Evolutionary conservation across 2,888 invertebrate species (phyloP).

Genomic region (Drosophila lutescens): DNA sequence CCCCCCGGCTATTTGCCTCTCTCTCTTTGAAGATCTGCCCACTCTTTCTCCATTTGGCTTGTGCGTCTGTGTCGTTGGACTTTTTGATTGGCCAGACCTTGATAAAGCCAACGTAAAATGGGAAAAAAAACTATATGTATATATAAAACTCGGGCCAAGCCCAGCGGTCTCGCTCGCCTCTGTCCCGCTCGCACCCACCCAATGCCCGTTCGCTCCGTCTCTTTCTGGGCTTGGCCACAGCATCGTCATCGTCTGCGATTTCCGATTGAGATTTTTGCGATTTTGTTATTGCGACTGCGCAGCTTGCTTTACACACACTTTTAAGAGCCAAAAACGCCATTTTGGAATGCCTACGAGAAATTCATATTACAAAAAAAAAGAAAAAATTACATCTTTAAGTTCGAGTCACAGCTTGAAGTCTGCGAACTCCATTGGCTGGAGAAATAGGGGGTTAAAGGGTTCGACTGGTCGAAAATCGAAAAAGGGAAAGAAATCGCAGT

Average conservation of each 20-base stretch:
- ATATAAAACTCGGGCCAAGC: slow-evolving; percentile 55
- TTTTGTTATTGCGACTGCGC: slow-evolving; percentile 57
- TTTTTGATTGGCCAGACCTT: slow-evolving; percentile 79
- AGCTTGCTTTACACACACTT: slow-evolving; percentile 35
- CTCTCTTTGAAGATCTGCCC: slow-evolving; percentile 27
- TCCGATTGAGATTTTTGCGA: slow-evolving; percentile 39
- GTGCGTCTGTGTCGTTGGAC: slow-evolving; percentile 53
- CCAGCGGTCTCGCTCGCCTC: slow-evolving; percentile 47
- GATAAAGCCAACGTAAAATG: slow-evolving; percentile 49
- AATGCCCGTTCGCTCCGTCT: slow-evolving; percentile 17
- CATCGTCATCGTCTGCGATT: slow-evolving; percentile 52
- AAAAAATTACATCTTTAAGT: slow-evolving; percentile 18
- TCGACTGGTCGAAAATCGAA: slow-evolving; percentile 1
- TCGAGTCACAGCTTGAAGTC: slow-evolving; percentile 57
- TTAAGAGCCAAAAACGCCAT: slow-evolving; percentile 26
- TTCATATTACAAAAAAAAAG: slow-evolving; percentile 1
- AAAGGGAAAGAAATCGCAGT: neutral
- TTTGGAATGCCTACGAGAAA: slow-evolving; percentile 30
- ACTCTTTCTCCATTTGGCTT: slow-evolving; percentile 29
- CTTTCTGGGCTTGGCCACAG: slow-evolving; percentile 66
- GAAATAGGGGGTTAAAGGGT: slow-evolving; percentile 13
- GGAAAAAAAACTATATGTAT: slow-evolving; percentile 10
- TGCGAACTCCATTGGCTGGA: slow-evolving; percentile 54
- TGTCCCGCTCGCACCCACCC: slow-evolving; percentile 8
- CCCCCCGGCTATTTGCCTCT: slow-evolving; percentile 8